Evolutionary conservation across 2,888 invertebrate species (phyloP), one percentile per base, ranked within the genome.

Genomic region (Ophion ventricosus): DNA sequence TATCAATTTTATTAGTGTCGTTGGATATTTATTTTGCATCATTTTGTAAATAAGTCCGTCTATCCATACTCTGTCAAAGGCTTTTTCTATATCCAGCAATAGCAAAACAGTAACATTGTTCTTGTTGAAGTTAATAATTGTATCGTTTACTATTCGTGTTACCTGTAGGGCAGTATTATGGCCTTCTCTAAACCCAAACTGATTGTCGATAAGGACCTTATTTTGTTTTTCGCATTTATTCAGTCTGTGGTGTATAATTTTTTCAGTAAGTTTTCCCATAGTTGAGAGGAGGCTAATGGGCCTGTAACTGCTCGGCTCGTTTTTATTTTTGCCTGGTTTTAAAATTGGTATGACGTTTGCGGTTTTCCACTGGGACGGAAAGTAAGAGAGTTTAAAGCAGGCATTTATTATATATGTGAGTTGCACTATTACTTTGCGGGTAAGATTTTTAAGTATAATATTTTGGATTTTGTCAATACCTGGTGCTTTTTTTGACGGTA

Each of bases 61-160:
- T n/a, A 88, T 87, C 89, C 91, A 91, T 0, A 91, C 90, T 63
- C 87, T 87, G 73, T 92, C 90, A 64, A 93, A 93, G 0, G 92
- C 91, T 85, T 91, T 91, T 76, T 90, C 88, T 11, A 92, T 89
- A 63, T 92, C 90, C 20, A 92, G 72, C n/a, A 92, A 81, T 0
- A 89, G 72, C 85, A 91, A 87, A 0, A 86, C 86, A n/a, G 91
- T 90, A 1, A 82, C 74, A 7, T 87, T 83, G 1, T 88, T 85
- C 64, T 85, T 86, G 72, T 91, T 90, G 23, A 88, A 91, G 5
- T 88, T 87, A 5, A 86, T 64, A 0, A 69, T 78, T 5, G 90
- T 87, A 54, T 89, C 86, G 57, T 89, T 88, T 0, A 85, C 82
- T 25, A 93, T 89, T 83, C 91, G 72, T 0, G 80, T 77, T 1